Conservation (phyloP, 2,797 vertebrate genomes). For the Lophotriccus pileatus region DNA sequence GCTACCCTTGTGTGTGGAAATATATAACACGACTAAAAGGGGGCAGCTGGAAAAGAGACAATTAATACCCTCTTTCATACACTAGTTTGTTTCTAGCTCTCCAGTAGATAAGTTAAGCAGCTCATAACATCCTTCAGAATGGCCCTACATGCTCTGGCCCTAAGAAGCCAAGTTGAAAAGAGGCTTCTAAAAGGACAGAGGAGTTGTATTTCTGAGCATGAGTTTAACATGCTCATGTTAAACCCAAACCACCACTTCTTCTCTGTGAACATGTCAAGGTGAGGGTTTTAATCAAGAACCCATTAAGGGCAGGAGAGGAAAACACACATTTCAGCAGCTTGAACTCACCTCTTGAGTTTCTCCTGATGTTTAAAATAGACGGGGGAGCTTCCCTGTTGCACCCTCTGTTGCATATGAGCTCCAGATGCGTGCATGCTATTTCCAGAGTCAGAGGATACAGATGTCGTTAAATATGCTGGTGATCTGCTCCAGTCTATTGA, state of each 20-base stretch:
- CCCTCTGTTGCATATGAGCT: conserved; percentile 48
- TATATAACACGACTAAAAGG: neutral
- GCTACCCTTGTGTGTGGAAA: neutral
- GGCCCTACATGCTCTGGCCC: neutral
- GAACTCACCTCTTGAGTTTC: conserved; percentile 6
- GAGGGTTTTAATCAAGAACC: neutral
- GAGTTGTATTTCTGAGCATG: neutral
- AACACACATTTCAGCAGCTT: neutral
- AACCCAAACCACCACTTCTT: neutral
- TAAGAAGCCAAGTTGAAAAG: neutral
- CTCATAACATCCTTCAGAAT: neutral
- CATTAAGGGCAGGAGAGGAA: neutral
- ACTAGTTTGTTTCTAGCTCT: neutral
- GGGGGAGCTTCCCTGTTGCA: neutral
- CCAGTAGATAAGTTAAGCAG: neutral
- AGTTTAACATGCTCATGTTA: neutral
- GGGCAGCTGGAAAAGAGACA: neutral
- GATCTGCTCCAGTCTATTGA: conserved; percentile 45
- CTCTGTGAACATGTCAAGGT: neutral
- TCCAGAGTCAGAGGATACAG: conserved; percentile 57
- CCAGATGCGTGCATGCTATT: conserved; percentile 42
- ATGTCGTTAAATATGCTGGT: conserved; percentile 54
- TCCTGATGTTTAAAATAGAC: conserved; percentile 7
- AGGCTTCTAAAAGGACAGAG: neutral
- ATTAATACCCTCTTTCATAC: neutral